These are phyloP conservation scores for Sturnus vulgaris DNA, from an alignment of 2,113 vertebrate species.

Conservation along the genomic window DNA sequence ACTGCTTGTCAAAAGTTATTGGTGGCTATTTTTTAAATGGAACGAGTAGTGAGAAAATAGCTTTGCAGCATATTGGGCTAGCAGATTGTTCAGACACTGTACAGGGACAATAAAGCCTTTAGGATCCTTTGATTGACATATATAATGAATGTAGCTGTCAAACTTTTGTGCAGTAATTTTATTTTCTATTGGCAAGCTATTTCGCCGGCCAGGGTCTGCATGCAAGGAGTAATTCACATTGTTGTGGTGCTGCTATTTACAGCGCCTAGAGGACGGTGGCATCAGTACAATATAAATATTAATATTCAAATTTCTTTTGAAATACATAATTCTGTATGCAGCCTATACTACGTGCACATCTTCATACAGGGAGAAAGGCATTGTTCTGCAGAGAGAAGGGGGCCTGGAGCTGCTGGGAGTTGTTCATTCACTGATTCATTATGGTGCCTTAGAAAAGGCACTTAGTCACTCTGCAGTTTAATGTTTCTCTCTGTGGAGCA, in stretches of 20 bases:
- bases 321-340: neutral
- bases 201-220: conserved; percentile 9
- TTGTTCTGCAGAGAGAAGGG: neutral
- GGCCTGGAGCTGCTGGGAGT: neutral
- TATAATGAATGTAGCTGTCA: conserved; percentile 53
- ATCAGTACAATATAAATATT: neutral
- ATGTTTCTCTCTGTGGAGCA: neutral
- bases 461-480: conserved; percentile 39
- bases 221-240: conserved; percentile 9
- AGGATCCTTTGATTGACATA: conserved; percentile 25
- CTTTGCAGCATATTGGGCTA: conserved; percentile 38
- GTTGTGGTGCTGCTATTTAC: conserved; percentile 28
- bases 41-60: conserved; percentile 42
- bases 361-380: neutral
- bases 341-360: neutral
- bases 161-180: conserved; percentile 18
- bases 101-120: conserved; percentile 41
- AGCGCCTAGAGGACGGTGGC: neutral
- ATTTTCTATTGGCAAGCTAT: conserved; percentile 10
- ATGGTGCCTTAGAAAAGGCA: conserved; percentile 11
- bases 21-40: conserved; percentile 47
- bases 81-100: conserved; percentile 51
- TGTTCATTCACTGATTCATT: conserved; percentile 42
- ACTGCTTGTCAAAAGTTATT: conserved; percentile 28
- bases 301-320: neutral